These are phyloP conservation scores for silkworm (Bombyx mori) DNA, from an alignment of 1,140 invertebrate genomes.

Conservation along the genomic window DNA sequence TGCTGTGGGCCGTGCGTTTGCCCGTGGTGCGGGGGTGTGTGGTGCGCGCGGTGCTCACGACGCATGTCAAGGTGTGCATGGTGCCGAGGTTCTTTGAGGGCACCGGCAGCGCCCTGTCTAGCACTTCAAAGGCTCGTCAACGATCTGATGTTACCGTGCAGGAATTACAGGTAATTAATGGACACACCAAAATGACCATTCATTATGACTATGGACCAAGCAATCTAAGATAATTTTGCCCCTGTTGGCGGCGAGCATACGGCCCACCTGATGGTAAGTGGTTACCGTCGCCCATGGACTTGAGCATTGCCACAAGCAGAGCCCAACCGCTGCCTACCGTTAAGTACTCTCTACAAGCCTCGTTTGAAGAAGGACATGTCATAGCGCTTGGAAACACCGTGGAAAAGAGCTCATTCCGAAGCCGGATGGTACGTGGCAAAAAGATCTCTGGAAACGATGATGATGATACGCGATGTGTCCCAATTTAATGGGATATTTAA, in stretches of 20 bases:
- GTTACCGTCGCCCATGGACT: no score
- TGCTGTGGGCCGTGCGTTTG: slow-evolving; percentile 55
- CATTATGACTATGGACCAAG: background rate
- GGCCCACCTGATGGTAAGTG: no score
- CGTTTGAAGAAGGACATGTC: no score
- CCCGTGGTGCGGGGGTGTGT: slow-evolving; percentile 53
- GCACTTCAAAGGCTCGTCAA: slow-evolving; percentile 53
- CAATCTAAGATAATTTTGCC: background rate
- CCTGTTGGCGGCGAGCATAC: no score
- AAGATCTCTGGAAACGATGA: background rate
- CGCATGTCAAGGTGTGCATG: slow-evolving; percentile 53
- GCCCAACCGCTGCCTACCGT: background rate
- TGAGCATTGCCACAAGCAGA: no score
- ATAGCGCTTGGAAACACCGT: no score
- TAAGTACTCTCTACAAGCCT: background rate
- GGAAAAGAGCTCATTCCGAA: no score
- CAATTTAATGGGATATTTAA: no score
- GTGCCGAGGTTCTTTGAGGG: slow-evolving; percentile 43
- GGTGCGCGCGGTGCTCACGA: slow-evolving; percentile 51
- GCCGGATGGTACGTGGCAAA: no score
- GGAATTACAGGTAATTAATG: slow-evolving; percentile 52
- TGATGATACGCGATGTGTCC: no score
- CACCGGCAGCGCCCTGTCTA: slow-evolving; percentile 37
- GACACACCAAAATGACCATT: no score
- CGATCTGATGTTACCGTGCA: slow-evolving; percentile 56